Percentiles rank a stretch among this genome's conserved stretches.
These are phyloP conservation scores for Pterostichus madidus DNA, from an alignment of 2,888 invertebrate genomes.

Conservation along the genomic window DNA sequence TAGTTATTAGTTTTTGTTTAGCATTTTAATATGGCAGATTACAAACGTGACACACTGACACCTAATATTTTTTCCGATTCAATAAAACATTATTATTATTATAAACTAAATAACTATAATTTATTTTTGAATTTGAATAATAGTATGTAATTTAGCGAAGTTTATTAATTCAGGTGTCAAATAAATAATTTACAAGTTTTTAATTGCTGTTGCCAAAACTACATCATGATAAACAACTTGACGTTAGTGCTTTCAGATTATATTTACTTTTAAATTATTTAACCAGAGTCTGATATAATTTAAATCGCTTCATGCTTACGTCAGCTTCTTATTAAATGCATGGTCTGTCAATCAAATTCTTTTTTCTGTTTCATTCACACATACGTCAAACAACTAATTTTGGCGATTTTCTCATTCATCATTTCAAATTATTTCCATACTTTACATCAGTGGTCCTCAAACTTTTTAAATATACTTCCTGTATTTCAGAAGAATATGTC, in stretches of 20 bases:
- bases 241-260: too few relatives aligned
- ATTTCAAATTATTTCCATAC: not conserved
- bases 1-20: slow-evolving; percentile 1
- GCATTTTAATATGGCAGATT: slow-evolving; percentile 2
- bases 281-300: slow-evolving; percentile 1
- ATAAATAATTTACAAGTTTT: slow-evolving; percentile 41
- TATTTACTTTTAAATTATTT: slow-evolving; percentile 18
- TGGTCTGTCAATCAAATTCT: slow-evolving; percentile 35
- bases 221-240: slow-evolving; percentile 2
- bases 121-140: slow-evolving; percentile 53
- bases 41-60: slow-evolving; percentile 38
- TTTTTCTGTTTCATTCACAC: slow-evolving; percentile 1
- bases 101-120: slow-evolving; percentile 48
- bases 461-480: too few relatives aligned
- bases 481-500: too few relatives aligned
- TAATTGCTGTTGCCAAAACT: slow-evolving; percentile 27
- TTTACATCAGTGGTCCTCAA: too few relatives aligned
- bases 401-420: slow-evolving; percentile 40
- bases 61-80: slow-evolving; percentile 21
- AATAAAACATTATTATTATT: slow-evolving; percentile 49
- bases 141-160: slow-evolving; percentile 24
- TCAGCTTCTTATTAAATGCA: slow-evolving; percentile 32
- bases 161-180: slow-evolving; percentile 46
- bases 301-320: slow-evolving; percentile 5
- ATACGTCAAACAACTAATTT: slow-evolving; percentile 31